Evolutionary conservation across 2,888 invertebrate genomes (phyloP).

Genomic region (Anodontia alba): DNA sequence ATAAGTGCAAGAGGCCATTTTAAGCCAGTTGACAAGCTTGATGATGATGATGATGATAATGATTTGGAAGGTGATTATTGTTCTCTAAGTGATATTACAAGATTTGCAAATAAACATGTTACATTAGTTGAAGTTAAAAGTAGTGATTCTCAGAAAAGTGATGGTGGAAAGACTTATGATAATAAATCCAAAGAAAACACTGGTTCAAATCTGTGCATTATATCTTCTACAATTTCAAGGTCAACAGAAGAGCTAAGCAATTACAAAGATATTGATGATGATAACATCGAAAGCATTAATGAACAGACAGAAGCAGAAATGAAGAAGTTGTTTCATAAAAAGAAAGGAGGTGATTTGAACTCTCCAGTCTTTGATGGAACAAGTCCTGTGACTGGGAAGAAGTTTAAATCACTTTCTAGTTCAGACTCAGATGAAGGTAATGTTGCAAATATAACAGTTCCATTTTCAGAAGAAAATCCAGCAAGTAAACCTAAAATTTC

Average conservation of each 20-base stretch:
- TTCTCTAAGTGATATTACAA: constrained; percentile 30
- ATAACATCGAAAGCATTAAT: neutral
- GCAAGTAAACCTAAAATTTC: neutral
- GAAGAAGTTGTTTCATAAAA: constrained; percentile 35
- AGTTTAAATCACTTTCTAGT: constrained; percentile 34
- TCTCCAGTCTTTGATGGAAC: neutral
- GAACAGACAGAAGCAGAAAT: constrained; percentile 35
- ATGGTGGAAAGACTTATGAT: constrained; percentile 1
- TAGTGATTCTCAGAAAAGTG: constrained; percentile 2
- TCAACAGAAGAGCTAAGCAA: constrained; percentile 35
- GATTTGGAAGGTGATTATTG: constrained; percentile 52
- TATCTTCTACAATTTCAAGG: constrained; percentile 24
- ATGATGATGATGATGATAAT: neutral
- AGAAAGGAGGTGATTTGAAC: constrained; percentile 6
- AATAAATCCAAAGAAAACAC: neutral
- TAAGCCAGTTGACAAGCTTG: constrained; percentile 15
- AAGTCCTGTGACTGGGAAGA: constrained; percentile 29
- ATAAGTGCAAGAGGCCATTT: constrained; percentile 10
- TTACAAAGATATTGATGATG: constrained; percentile 14
- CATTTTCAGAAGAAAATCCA: neutral
- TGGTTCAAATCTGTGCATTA: neutral
- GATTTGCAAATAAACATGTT: constrained; percentile 32
- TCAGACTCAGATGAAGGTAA: constrained; percentile 42
- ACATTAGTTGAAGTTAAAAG: constrained; percentile 38
- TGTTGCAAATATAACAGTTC: neutral